Percentiles rank a stretch among this genome's conserved stretches.
phyloP scores from a whole-genome alignment of 53 echinoderm and acorn worm species.

The Henricia sp. region DNA sequence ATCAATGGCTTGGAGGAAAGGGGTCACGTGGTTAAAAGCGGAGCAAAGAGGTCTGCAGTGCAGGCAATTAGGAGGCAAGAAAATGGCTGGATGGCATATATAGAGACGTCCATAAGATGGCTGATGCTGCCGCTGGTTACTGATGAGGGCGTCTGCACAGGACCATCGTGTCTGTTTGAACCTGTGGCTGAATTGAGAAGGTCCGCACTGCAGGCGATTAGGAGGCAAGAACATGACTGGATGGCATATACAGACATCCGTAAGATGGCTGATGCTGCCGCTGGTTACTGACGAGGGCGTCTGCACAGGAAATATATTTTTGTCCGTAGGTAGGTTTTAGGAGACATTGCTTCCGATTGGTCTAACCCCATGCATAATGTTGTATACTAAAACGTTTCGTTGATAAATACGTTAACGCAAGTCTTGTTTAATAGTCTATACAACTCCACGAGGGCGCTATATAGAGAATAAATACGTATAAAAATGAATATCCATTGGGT shows the following conservation, averaged over 20 bases:
- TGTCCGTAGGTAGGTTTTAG: not conserved
- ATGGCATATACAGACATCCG: constrained; percentile 59
- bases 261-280: constrained; percentile 67
- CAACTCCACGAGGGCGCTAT: no score
- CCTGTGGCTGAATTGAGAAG: constrained; percentile 3
- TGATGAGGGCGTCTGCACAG: no score
- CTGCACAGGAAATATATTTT: not conserved
- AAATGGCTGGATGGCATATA: no score
- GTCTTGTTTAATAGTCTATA: not conserved
- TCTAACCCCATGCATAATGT: not conserved
- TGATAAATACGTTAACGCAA: not conserved
- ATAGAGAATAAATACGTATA: no score
- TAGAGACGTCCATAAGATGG: no score
- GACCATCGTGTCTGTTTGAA: no score
- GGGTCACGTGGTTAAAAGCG: constrained; percentile 30
- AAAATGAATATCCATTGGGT: no score
- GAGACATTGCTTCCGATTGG: not conserved
- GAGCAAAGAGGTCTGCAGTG: not conserved
- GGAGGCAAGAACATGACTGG: constrained; percentile 15
- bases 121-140: no score
- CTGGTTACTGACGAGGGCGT: constrained; percentile 5
- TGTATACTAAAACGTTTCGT: not conserved
- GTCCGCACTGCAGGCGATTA: not conserved
- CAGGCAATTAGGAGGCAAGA: not conserved
- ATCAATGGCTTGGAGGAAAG: not conserved